Conservation (phyloP, 2,888 invertebrate genomes). For the Athrips mouffetella region DNA sequence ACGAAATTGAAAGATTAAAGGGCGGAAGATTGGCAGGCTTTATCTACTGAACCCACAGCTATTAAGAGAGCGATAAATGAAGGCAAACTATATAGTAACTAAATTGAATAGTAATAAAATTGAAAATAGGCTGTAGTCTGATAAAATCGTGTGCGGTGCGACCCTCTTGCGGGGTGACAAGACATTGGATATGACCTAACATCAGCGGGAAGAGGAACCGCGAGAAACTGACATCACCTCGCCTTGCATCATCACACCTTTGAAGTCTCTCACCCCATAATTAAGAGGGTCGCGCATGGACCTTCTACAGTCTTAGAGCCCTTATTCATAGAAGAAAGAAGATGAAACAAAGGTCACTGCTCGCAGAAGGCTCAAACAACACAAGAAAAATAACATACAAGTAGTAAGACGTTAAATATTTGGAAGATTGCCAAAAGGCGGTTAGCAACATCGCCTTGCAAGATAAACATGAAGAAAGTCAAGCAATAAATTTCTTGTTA, state of each 20-base stretch:
- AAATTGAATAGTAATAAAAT: too few relatives aligned
- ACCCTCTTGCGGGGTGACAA: too few relatives aligned
- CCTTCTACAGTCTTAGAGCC: too few relatives aligned
- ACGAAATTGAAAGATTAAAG: slow-evolving; percentile 37
- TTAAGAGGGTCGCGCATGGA: too few relatives aligned
- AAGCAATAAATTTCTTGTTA: slow-evolving; percentile 20
- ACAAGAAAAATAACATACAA: slow-evolving; percentile 14
- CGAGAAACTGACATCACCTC: too few relatives aligned
- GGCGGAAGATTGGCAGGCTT: slow-evolving; percentile 17
- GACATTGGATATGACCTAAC: too few relatives aligned
- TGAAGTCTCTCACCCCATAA: too few relatives aligned
- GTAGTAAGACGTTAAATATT: slow-evolving; percentile 39
- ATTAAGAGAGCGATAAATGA: not conserved
- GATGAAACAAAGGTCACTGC: slow-evolving; percentile 11
- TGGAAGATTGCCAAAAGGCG: slow-evolving; percentile 46
- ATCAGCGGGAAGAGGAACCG: too few relatives aligned
- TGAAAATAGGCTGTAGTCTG: too few relatives aligned
- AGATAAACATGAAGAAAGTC: slow-evolving; percentile 26
- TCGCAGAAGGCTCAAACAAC: slow-evolving; percentile 14
- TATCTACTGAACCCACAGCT: slow-evolving; percentile 1
- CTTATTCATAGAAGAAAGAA: too few relatives aligned
- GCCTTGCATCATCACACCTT: too few relatives aligned
- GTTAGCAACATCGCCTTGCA: slow-evolving; percentile 42
- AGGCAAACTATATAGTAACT: not conserved
- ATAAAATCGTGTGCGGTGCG: too few relatives aligned